A percentile compares a stretch with the other conserved stretches of the same genome.
Evolutionary conservation across 2,113 vertebrate species (phyloP).

Genomic region (Petromus typicus): DNA sequence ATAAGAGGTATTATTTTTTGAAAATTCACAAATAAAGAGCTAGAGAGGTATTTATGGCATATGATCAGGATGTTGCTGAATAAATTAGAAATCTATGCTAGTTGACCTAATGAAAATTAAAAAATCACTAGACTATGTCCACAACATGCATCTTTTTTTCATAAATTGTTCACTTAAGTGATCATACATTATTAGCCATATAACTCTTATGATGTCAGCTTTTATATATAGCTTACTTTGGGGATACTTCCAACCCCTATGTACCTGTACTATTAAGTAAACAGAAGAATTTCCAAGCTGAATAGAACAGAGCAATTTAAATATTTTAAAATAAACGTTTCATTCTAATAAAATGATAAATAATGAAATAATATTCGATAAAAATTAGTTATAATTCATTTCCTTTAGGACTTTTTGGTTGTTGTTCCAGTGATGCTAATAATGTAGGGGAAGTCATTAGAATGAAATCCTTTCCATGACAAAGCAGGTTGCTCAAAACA

Average conservation of each 20-base stretch:
- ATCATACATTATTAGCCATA: slow-evolving; percentile 27
- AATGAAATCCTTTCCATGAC: slow-evolving; percentile 3
- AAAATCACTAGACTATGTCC: slow-evolving; percentile 3
- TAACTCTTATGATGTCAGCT: not conserved
- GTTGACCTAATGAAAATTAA: slow-evolving; percentile 52
- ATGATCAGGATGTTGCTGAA: not conserved
- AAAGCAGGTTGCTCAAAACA: slow-evolving; percentile 4
- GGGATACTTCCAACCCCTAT: not conserved
- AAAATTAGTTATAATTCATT: slow-evolving; percentile 20
- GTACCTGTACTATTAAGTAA: slow-evolving; percentile 24
- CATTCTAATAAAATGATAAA: not conserved
- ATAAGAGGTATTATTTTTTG: not conserved
- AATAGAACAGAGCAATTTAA: not conserved
- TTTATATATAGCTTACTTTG: slow-evolving; percentile 3
- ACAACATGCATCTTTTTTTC: slow-evolving; percentile 16
- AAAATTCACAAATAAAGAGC: slow-evolving; percentile 18
- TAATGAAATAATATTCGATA: not conserved
- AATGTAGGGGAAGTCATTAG: not conserved
- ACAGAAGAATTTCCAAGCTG: not conserved
- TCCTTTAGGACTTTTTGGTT: slow-evolving; percentile 2
- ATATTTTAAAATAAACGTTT: slow-evolving; percentile 20
- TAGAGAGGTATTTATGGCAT: not conserved
- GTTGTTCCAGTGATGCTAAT: slow-evolving; percentile 33
- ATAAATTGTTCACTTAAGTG: slow-evolving; percentile 14
- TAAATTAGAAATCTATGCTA: slow-evolving; percentile 40